Evolutionary conservation across 2,888 invertebrate genomes (phyloP).

Genomic region (Zygaena filipendulae): DNA sequence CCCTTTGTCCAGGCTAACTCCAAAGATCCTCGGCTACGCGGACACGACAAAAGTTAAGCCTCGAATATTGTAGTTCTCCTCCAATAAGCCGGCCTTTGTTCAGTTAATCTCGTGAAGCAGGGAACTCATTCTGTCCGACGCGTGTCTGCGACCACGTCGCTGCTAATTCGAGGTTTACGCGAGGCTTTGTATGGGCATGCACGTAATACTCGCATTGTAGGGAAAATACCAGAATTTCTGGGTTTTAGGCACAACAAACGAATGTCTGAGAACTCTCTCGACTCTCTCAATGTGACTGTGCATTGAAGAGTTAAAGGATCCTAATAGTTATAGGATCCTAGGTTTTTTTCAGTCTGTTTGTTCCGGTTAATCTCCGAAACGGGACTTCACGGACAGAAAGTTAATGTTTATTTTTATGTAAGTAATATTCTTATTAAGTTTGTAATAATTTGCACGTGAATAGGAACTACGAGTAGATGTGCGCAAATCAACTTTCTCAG

Average conservation of each 20-base stretch:
- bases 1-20: too few species aligned
- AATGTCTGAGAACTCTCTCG: constrained; percentile 23
- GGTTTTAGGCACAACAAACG: constrained; percentile 21
- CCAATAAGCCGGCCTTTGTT: constrained; percentile 51
- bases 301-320: too few species aligned
- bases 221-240: constrained; percentile 18
- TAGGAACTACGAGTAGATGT: too few species aligned
- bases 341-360: too few species aligned
- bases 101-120: constrained; percentile 34
- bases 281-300: constrained; percentile 3
- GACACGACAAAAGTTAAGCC: constrained; percentile 39
- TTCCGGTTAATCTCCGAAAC: too few species aligned
- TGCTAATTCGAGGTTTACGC: constrained; percentile 29
- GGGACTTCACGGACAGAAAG: too few species aligned
- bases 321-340: too few species aligned
- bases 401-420: too few species aligned
- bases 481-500: too few species aligned
- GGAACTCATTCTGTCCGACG: constrained; percentile 42
- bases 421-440: too few species aligned
- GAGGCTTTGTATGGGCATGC: constrained; percentile 60
- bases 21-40: too few species aligned
- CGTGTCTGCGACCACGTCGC: constrained; percentile 22
- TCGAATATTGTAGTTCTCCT: constrained; percentile 37
- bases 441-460: too few species aligned
- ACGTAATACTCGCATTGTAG: constrained; percentile 38